These are phyloP conservation scores for Drosophila bifasciata DNA, from an alignment of 1,140 invertebrate genomes.

Conservation along the genomic window DNA sequence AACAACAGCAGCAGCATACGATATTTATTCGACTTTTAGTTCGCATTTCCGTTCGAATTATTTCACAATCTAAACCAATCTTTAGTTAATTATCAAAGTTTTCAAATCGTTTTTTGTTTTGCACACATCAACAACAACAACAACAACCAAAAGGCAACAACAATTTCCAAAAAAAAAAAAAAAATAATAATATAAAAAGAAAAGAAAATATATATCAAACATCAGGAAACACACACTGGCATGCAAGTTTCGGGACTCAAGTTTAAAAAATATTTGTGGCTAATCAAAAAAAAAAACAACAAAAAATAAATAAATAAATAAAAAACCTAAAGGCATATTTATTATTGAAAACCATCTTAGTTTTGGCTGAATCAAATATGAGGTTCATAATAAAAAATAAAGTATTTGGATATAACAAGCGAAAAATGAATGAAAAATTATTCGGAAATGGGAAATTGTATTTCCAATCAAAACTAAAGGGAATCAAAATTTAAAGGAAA, in stretches of 20 bases:
- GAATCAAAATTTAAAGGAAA: conserved; percentile 12
- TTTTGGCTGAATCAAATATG: conserved; percentile 48
- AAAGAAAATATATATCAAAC: conserved; percentile 41
- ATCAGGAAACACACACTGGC: conserved; percentile 49
- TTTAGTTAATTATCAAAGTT: conserved; percentile 31
- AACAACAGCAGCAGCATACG: conserved; percentile 27
- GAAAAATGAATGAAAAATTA: conserved; percentile 15
- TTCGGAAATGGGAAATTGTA: conserved; percentile 16
- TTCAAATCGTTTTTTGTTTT: conserved; percentile 40
- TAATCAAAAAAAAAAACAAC: conserved; percentile 22
- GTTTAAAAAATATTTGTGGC: conserved; percentile 64
- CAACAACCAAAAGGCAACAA: conserved; percentile 44
- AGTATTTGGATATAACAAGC: conserved; percentile 18
- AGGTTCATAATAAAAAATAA: conserved; percentile 12
- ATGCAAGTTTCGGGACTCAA: conserved; percentile 70
- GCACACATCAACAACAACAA: conserved; percentile 55
- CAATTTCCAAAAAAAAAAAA: conserved; percentile 28
- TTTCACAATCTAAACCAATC: conserved; percentile 61
- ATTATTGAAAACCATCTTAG: conserved; percentile 18
- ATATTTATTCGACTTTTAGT: conserved; percentile 26
- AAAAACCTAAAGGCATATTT: conserved; percentile 30
- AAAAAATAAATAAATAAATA: too few relatives aligned
- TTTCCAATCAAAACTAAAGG: conserved; percentile 31
- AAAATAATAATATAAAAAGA: conserved; percentile 26
- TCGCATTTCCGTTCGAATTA: conserved; percentile 16